Conservation (phyloP, 2,797 vertebrate genomes). For the Bradypodion ventrale region DNA sequence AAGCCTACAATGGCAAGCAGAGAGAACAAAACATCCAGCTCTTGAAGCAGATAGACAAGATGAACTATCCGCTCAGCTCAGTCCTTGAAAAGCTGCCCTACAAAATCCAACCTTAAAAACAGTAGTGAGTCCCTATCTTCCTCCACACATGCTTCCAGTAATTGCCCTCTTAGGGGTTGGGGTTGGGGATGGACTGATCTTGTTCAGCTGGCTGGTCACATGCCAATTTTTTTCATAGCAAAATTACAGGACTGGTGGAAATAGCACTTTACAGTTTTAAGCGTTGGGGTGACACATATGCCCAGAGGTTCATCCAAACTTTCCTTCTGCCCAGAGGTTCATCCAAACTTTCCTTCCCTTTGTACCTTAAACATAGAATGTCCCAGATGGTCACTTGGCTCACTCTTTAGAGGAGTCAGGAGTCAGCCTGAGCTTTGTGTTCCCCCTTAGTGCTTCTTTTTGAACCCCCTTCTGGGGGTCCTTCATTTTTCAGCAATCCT, state of each 20-base stretch:
- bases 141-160: slow-evolving; percentile 30
- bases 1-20: slow-evolving; percentile 58
- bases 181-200: background rate
- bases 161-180: slow-evolving; percentile 29
- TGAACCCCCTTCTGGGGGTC: too few species aligned
- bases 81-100: background rate
- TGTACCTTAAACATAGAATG: background rate
- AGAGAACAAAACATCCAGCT: slow-evolving; percentile 59
- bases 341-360: background rate
- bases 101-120: slow-evolving; percentile 36
- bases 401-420: too few species aligned
- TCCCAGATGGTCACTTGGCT: too few species aligned
- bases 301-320: slow-evolving; percentile 25
- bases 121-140: slow-evolving; percentile 34
- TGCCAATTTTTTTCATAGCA: background rate
- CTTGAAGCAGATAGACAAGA: slow-evolving; percentile 21
- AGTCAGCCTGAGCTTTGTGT: too few species aligned
- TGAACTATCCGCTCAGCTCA: background rate
- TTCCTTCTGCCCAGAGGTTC: slow-evolving; percentile 29
- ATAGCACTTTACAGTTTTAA: slow-evolving; percentile 47
- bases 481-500: too few species aligned
- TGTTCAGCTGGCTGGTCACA: slow-evolving; percentile 5
- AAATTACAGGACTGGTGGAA: slow-evolving; percentile 22
- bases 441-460: too few species aligned
- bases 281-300: background rate